These are phyloP conservation scores for Neofelis nebulosa DNA, from an alignment of 2,113 vertebrate genomes.

Conservation along the genomic window DNA sequence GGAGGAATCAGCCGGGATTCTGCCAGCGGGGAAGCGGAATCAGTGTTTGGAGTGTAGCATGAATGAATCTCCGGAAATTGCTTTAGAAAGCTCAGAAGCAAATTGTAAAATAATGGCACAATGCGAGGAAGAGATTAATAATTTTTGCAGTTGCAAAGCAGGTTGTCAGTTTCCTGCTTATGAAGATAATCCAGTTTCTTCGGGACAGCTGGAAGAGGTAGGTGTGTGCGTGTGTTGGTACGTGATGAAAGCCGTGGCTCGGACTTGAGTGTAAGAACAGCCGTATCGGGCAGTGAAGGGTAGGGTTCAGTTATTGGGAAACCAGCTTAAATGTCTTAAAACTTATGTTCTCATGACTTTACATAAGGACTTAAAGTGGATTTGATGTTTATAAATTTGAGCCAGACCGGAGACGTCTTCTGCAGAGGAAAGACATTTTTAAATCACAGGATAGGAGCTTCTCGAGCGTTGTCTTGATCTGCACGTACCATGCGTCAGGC, in stretches of 20 bases:
- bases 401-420: background rate
- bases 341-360: background rate
- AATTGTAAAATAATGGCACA: conserved; percentile 90
- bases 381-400: background rate
- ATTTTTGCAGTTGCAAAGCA: conserved; percentile 88
- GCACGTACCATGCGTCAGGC: background rate
- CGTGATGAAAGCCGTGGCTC: background rate
- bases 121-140: conserved; percentile 84
- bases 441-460: background rate
- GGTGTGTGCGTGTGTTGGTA: conserved; percentile 17
- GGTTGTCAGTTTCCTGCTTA: conserved; percentile 88
- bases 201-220: conserved; percentile 92
- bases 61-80: conserved; percentile 85
- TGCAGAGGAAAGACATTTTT: background rate
- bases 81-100: conserved; percentile 83
- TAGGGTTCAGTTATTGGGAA: background rate
- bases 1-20: conserved; percentile 91
- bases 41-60: conserved; percentile 92
- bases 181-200: conserved; percentile 89
- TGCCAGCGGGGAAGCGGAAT: conserved; percentile 88
- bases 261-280: background rate
- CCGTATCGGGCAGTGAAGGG: background rate
- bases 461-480: background rate
- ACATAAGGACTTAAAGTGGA: background rate
- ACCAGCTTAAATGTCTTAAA: background rate